Conservation (phyloP, 2,797 vertebrate species). For the Parauchenoglanis punctatus region DNA sequence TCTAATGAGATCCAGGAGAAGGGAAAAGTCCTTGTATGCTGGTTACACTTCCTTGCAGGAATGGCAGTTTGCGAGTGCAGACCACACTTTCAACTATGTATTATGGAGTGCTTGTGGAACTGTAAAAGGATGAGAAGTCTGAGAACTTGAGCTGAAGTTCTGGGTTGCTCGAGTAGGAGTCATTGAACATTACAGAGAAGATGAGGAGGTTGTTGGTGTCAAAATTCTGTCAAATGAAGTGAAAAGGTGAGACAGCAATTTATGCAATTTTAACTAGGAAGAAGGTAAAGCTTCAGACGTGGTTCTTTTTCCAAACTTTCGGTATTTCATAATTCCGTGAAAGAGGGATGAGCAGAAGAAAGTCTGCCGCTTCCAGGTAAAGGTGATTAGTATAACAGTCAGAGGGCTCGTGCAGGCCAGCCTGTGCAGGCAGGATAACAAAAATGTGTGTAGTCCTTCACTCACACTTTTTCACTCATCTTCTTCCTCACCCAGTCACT, state of each 20-base stretch:
- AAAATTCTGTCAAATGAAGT: conserved; percentile 9
- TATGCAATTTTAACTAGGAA: background rate
- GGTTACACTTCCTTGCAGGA: background rate
- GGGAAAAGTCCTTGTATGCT: background rate
- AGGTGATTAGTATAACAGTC: conserved; percentile 45
- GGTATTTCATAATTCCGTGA: background rate
- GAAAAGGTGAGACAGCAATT: background rate
- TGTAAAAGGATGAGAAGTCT: conserved; percentile 3
- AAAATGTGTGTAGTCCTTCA: conserved; percentile 12
- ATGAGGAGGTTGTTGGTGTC: background rate
- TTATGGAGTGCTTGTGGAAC: background rate
- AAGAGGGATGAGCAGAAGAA: conserved; percentile 28
- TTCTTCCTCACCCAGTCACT: background rate
- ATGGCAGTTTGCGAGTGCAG: background rate
- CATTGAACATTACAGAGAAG: background rate
- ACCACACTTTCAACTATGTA: background rate
- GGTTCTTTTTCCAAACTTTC: background rate
- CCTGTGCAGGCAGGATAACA: conserved; percentile 10
- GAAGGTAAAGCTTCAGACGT: background rate
- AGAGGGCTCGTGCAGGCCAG: background rate
- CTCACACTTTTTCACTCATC: background rate
- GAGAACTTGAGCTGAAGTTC: conserved; percentile 15
- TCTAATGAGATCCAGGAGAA: conserved; percentile 29
- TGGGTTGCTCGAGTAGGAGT: background rate
- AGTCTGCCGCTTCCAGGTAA: conserved; percentile 39